These are phyloP conservation scores for Protomyctophum bolini DNA, from an alignment of 2,113 vertebrate genomes.

Conservation along the genomic window DNA sequence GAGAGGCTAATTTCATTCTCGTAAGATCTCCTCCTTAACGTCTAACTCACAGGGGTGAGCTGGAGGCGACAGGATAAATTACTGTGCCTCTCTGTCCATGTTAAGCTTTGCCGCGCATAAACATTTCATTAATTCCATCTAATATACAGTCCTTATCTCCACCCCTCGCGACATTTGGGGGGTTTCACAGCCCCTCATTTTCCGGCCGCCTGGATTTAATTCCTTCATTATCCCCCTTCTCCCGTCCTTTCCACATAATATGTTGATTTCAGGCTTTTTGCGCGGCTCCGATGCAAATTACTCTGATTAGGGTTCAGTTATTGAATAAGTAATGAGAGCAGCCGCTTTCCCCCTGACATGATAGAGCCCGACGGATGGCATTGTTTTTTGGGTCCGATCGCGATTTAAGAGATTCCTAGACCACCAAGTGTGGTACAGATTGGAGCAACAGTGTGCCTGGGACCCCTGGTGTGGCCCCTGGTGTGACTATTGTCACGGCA, in stretches of 20 bases:
- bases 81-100: conserved; percentile 39
- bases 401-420: too few species aligned
- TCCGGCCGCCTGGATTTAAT: conserved; percentile 53
- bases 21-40: conserved; percentile 49
- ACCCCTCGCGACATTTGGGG: conserved; percentile 5
- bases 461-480: too few species aligned
- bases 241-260: not conserved
- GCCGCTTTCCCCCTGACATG: not conserved
- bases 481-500: too few species aligned
- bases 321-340: conserved; percentile 9
- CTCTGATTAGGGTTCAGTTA: conserved; percentile 18
- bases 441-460: too few species aligned
- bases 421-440: too few species aligned
- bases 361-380: too few species aligned
- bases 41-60: conserved; percentile 37
- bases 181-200: conserved; percentile 28
- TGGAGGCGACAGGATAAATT: conserved; percentile 36
- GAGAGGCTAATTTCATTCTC: conserved; percentile 43
- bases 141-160: conserved; percentile 56
- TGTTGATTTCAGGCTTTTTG: conserved; percentile 42
- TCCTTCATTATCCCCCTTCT: conserved; percentile 41
- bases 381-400: too few species aligned
- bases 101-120: conserved; percentile 40
- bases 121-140: conserved; percentile 59
- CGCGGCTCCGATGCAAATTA: conserved; percentile 5